Conservation (phyloP, 2,113 vertebrate genomes). For the Cynoglossus semilaevis region DNA sequence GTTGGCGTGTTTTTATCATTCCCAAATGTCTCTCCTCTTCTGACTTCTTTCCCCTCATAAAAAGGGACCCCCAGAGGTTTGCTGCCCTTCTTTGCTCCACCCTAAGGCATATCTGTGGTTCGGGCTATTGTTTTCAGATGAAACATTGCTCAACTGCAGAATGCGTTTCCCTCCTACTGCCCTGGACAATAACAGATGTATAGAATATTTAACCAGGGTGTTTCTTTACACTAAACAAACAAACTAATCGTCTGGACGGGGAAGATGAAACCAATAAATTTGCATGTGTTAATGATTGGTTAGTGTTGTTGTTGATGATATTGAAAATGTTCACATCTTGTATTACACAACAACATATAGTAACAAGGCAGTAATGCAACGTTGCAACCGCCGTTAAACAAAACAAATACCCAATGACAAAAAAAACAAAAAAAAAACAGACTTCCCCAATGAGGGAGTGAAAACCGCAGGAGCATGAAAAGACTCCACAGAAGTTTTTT, state of each 20-base stretch:
- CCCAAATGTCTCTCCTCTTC: conserved; percentile 13
- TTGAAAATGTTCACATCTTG: conserved; percentile 6
- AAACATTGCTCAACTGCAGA: conserved; percentile 46
- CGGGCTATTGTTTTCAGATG: conserved; percentile 53
- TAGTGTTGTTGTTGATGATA: no score
- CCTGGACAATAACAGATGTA: conserved; percentile 39
- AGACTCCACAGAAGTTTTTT: not conserved
- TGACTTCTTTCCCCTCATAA: conserved; percentile 33
- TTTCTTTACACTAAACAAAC: conserved; percentile 9
- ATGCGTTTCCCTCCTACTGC: conserved; percentile 43
- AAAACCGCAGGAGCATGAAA: conserved; percentile 17
- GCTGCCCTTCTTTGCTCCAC: conserved; percentile 23
- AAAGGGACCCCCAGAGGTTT: conserved; percentile 35
- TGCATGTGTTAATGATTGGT: conserved; percentile 29
- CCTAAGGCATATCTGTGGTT: conserved; percentile 36
- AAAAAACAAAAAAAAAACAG: not conserved
- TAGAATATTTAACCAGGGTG: conserved; percentile 23
- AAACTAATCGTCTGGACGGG: conserved; percentile 12
- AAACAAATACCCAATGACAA: not conserved
- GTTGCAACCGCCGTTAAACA: not conserved
- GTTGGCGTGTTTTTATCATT: conserved; percentile 13
- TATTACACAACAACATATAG: conserved; percentile 6
- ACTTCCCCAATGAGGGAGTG: conserved; percentile 4
- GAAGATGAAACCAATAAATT: conserved; percentile 40
- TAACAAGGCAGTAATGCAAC: not conserved